Percentiles rank a stretch among this genome's conserved stretches.
Conservation (phyloP, 2,888 invertebrate species). For the Rhaphigaster nebulosa region DNA sequence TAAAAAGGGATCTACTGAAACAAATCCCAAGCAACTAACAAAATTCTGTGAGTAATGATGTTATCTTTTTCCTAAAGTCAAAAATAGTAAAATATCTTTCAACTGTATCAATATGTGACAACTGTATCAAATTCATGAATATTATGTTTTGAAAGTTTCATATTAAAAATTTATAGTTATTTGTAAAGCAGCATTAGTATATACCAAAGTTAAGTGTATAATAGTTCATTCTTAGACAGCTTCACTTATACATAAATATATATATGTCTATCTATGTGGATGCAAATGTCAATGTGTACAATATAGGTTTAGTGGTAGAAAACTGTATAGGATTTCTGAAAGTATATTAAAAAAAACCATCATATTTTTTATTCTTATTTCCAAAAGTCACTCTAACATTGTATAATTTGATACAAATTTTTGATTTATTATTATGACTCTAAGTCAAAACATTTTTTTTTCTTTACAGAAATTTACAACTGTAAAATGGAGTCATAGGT, state of each 20-base stretch:
- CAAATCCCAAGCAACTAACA: not conserved
- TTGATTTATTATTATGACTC: too few species aligned
- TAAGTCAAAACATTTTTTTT: too few species aligned
- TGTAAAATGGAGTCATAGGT: too few species aligned
- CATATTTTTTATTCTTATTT: too few species aligned
- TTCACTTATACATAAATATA: not conserved
- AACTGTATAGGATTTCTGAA: too few species aligned
- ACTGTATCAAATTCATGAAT: not conserved
- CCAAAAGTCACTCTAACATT: too few species aligned
- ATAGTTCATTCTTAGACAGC: not conserved
- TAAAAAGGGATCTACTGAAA: not conserved
- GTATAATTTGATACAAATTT: too few species aligned
- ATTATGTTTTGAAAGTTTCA: not conserved
- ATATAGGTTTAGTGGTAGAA: not conserved
- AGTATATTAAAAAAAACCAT: too few species aligned
- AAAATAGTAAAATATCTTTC: conserved; percentile 10
- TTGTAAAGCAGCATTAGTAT: not conserved
- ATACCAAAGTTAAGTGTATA: not conserved
- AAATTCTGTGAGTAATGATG: not conserved
- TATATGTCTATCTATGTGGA: too few species aligned
- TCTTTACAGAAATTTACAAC: too few species aligned
- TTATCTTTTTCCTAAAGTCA: not conserved
- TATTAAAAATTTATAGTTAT: not conserved
- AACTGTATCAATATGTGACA: too few species aligned
- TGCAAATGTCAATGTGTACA: not conserved